Evolutionary conservation across 2,113 vertebrate species (phyloP).

Genomic region (Microtus richardsoni): DNA sequence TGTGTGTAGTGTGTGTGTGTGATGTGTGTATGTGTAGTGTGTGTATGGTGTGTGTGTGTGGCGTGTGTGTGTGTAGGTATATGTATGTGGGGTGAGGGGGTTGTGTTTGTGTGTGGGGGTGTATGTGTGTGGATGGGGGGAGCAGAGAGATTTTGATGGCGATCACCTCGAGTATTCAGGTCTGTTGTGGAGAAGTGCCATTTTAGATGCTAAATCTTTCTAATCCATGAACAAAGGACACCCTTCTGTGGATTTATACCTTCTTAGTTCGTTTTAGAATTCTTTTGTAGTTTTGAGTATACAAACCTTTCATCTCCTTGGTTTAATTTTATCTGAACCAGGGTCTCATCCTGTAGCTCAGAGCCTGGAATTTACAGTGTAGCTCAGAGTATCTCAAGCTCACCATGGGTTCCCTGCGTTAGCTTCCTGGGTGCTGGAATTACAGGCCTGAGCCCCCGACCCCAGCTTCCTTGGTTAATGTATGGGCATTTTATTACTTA

Average conservation of each 20-base stretch:
- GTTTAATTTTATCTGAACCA: neutral
- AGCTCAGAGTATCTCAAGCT: neutral
- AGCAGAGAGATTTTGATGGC: neutral
- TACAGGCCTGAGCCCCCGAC: neutral
- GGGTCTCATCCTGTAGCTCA: neutral
- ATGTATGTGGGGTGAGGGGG: too few relatives aligned
- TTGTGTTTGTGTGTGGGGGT: too few relatives aligned
- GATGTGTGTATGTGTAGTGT: too few relatives aligned
- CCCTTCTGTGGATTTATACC: neutral
- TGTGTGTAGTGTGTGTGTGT: too few relatives aligned
- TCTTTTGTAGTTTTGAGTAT: neutral
- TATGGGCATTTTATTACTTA: too few relatives aligned
- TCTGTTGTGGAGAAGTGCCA: neutral
- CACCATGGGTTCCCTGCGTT: neutral
- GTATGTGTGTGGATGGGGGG: too few relatives aligned
- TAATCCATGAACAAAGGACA: neutral
- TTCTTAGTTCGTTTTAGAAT: conserved; percentile 19
- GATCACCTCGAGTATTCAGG: neutral
- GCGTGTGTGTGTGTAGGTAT: too few relatives aligned
- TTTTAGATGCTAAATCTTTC: neutral
- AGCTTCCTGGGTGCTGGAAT: neutral
- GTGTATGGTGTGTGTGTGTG: too few relatives aligned
- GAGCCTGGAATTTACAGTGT: neutral
- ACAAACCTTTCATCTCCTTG: neutral
- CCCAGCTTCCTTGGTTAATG: neutral